Conservation (phyloP, 2,888 invertebrate species). For the Lasioglossum leucozonium region DNA sequence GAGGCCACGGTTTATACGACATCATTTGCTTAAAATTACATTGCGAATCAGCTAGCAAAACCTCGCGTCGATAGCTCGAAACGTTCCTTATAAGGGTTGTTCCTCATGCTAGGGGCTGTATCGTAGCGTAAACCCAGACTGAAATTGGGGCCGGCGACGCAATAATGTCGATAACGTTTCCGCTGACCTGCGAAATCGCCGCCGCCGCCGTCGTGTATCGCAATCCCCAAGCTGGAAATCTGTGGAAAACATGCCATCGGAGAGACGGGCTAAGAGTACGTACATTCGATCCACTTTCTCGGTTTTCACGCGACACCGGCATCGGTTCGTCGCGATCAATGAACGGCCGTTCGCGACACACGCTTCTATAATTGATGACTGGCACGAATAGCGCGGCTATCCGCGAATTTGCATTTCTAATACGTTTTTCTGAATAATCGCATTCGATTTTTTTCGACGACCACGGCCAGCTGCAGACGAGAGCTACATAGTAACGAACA, state of each 20-base stretch:
- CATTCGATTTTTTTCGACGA: too few relatives aligned
- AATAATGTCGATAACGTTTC: background rate
- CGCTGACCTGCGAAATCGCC: slow-evolving; percentile 9
- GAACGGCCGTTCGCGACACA: background rate
- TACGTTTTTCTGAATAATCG: background rate
- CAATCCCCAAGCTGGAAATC: background rate
- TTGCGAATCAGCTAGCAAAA: too few relatives aligned
- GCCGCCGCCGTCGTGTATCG: background rate
- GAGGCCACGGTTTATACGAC: too few relatives aligned
- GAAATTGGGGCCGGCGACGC: too few relatives aligned
- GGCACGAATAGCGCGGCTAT: background rate
- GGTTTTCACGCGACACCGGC: background rate
- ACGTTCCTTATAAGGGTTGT: too few relatives aligned
- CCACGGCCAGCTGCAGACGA: background rate
- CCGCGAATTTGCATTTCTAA: background rate
- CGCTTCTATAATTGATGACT: background rate
- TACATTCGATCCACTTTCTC: slow-evolving; percentile 20
- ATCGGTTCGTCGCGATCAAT: background rate
- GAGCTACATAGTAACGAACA: background rate
- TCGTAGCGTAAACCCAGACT: too few relatives aligned
- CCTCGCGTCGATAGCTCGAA: too few relatives aligned
- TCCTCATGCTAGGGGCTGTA: too few relatives aligned
- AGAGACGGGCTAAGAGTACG: slow-evolving; percentile 17
- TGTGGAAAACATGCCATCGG: slow-evolving; percentile 39
- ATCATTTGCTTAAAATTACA: too few relatives aligned